A percentile compares a stretch with the other conserved stretches of the same genome.
phyloP scores from a whole-genome alignment of 2,888 invertebrate species.

The Chrysolina americana region DNA sequence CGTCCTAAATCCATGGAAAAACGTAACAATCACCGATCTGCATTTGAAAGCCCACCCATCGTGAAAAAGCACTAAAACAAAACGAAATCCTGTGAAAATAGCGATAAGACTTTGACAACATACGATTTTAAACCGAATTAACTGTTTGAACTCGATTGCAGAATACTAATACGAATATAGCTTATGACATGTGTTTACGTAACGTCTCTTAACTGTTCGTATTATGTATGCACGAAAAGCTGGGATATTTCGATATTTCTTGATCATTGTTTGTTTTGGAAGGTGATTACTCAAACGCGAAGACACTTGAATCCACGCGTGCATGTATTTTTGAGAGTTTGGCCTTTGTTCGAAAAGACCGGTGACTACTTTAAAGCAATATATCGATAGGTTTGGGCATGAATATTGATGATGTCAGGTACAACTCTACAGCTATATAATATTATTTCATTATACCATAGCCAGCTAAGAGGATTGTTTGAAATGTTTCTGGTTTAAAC shows the following conservation, averaged over 20 bases:
- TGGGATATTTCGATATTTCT: background rate
- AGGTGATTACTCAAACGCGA: background rate
- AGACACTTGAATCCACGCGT: background rate
- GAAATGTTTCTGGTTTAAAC: too few relatives aligned
- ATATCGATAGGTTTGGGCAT: background rate
- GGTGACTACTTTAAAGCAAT: background rate
- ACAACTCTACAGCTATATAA: too few relatives aligned
- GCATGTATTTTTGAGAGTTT: conserved; percentile 2
- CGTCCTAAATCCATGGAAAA: background rate
- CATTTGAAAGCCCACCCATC: background rate
- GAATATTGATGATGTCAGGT: background rate
- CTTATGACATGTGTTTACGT: conserved; percentile 12
- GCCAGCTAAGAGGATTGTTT: too few relatives aligned
- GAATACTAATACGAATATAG: background rate
- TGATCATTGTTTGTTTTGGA: conserved; percentile 1
- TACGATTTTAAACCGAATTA: background rate
- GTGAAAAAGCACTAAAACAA: background rate
- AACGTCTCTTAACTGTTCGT: background rate
- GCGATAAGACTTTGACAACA: background rate
- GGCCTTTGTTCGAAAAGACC: background rate
- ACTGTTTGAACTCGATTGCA: background rate
- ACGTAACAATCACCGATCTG: background rate
- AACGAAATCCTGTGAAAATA: background rate
- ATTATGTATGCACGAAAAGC: conserved; percentile 1
- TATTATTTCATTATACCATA: too few relatives aligned